Evolutionary conservation across 2,113 vertebrate genomes (phyloP).

Genomic region (Rhinogobius similis): DNA sequence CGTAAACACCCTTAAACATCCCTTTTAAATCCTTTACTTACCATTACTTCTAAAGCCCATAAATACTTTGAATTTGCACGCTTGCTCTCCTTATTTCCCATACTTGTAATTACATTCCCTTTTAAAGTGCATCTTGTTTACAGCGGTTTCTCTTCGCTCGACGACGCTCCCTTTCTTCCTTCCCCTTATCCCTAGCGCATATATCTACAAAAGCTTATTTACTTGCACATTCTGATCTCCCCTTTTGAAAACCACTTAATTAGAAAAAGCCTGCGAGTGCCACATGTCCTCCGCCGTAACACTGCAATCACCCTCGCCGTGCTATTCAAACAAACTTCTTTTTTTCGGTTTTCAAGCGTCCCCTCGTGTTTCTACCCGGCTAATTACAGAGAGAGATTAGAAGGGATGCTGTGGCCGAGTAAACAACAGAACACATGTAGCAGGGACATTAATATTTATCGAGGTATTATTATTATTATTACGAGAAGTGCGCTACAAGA

Average conservation of each 20-base stretch:
- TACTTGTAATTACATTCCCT: constrained; percentile 50
- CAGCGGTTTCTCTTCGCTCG: constrained; percentile 33
- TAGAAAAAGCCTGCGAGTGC: constrained; percentile 52
- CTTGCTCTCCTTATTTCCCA: not conserved
- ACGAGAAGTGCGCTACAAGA: constrained; percentile 31
- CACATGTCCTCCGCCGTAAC: not conserved
- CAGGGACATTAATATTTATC: constrained; percentile 63
- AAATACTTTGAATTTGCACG: constrained; percentile 1
- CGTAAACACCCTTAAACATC: not conserved
- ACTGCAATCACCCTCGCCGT: constrained; percentile 4
- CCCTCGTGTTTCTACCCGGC: constrained; percentile 33
- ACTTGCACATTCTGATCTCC: constrained; percentile 44
- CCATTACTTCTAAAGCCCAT: not conserved
- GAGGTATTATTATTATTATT: constrained; percentile 53
- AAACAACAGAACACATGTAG: constrained; percentile 64
- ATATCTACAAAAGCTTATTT: constrained; percentile 45
- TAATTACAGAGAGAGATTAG: constrained; percentile 59
- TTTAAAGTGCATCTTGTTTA: constrained; percentile 56
- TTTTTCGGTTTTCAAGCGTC: constrained; percentile 15
- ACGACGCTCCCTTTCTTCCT: not conserved
- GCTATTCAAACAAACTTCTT: not conserved
- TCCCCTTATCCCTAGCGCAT: not conserved
- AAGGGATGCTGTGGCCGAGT: constrained; percentile 29
- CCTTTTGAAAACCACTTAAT: constrained; percentile 64
- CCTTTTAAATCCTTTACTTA: not conserved